These are phyloP conservation scores for Semotilus atromaculatus DNA, from an alignment of 2,797 vertebrate genomes.

Conservation along the genomic window DNA sequence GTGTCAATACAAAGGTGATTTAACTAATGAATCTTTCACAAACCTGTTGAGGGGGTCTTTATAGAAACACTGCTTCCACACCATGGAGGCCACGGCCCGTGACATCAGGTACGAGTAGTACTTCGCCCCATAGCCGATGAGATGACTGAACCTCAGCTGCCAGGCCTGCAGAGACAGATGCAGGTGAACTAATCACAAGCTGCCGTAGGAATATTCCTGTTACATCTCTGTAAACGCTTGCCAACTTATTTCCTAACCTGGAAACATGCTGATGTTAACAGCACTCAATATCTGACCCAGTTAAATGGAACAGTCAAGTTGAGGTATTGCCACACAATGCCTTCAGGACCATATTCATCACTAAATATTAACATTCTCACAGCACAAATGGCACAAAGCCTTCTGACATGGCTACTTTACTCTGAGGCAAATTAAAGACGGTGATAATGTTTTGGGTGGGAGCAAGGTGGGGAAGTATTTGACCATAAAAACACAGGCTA, in stretches of 20 bases:
- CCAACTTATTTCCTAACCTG: constrained; percentile 9
- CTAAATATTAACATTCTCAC: constrained; percentile 28
- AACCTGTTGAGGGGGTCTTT: constrained; percentile 94
- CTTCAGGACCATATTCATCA: neutral
- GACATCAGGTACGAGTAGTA: constrained; percentile 99
- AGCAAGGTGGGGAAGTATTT: constrained; percentile 19
- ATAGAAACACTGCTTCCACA: constrained; percentile 95
- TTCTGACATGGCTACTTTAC: constrained; percentile 20
- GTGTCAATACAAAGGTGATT: neutral
- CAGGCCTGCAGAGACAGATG: constrained; percentile 83
- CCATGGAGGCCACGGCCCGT: constrained; percentile 94
- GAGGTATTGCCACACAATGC: constrained; percentile 6
- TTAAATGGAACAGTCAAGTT: constrained; percentile 1
- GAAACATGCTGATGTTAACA: constrained; percentile 16
- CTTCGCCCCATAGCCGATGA: constrained; percentile 94
- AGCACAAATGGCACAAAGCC: constrained; percentile 23
- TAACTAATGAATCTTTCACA: neutral
- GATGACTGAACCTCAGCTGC: constrained; percentile 97
- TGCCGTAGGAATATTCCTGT: neutral
- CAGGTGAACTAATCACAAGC: constrained; percentile 14
- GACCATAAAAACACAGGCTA: constrained; percentile 28
- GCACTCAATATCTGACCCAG: constrained; percentile 4
- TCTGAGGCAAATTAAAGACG: constrained; percentile 1
- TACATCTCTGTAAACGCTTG: constrained; percentile 7
- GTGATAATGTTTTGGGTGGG: constrained; percentile 19